Evolutionary conservation across 2,797 vertebrate genomes (phyloP).

Genomic region (Antrozous pallidus): DNA sequence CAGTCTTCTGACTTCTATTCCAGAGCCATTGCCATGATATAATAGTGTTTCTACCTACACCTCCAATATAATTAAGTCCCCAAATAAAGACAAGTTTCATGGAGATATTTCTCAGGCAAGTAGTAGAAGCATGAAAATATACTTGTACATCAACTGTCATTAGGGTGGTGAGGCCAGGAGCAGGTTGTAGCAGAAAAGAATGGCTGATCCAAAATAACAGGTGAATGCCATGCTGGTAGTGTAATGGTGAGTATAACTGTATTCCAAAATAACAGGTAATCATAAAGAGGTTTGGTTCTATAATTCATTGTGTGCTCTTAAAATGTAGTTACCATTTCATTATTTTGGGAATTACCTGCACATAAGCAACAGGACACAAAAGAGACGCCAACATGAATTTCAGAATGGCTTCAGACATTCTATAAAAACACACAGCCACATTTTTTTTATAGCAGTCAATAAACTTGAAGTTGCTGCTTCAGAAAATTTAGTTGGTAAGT

Average conservation of each 20-base stretch:
- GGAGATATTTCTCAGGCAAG: not conserved
- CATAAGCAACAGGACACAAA: not conserved
- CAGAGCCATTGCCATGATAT: not conserved
- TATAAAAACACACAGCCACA: not conserved
- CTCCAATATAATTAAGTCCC: not conserved
- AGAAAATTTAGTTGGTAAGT: not conserved
- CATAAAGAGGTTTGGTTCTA: not conserved
- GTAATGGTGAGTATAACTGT: slow-evolving; percentile 83
- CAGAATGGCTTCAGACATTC: not conserved
- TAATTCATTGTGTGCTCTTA: not conserved
- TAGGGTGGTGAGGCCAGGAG: not conserved
- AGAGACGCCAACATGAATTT: not conserved
- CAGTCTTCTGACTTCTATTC: not conserved
- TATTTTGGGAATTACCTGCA: not conserved
- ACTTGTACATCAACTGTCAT: not conserved
- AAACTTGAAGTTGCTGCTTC: not conserved
- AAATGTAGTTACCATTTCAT: not conserved
- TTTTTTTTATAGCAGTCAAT: not conserved
- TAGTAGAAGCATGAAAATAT: not conserved
- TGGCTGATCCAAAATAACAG: not conserved
- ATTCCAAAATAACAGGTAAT: slow-evolving; percentile 75
- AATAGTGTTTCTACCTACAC: not conserved
- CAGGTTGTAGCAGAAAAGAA: not conserved
- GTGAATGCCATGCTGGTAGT: not conserved
- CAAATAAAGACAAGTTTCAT: not conserved